Evolutionary conservation across 2,888 invertebrate genomes (phyloP).

Genomic region (Ditula angustiorana): DNA sequence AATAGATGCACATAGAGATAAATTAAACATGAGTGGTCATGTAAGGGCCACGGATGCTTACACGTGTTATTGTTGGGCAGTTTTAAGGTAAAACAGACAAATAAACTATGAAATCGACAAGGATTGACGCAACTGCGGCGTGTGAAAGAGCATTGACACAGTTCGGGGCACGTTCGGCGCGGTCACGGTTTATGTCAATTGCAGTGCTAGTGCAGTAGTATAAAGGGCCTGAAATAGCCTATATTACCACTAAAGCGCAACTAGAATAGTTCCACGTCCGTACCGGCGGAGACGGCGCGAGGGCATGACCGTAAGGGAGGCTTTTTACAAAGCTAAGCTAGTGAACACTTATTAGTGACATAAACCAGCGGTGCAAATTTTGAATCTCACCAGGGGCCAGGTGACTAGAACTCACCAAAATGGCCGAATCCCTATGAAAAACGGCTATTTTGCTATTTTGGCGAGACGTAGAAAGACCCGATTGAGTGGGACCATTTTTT

Average conservation of each 20-base stretch:
- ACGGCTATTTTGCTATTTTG: too few species aligned
- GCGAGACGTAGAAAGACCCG: too few species aligned
- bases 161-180: background rate
- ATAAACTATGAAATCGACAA: background rate
- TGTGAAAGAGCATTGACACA: background rate
- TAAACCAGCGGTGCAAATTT: too few species aligned
- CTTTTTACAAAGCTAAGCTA: background rate
- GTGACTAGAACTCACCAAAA: too few species aligned
- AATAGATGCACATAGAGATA: too few species aligned
- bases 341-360: background rate
- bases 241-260: background rate
- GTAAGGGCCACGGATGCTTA: too few species aligned
- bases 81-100: too few species aligned
- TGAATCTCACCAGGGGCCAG: too few species aligned
- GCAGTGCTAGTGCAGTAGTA: constrained; percentile 1
- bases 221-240: constrained; percentile 18
- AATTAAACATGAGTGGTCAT: too few species aligned
- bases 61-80: too few species aligned
- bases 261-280: background rate
- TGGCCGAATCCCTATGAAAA: too few species aligned
- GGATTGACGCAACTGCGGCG: background rate
- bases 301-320: background rate
- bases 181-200: constrained; percentile 3
- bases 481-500: too few species aligned
- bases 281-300: background rate